These are phyloP conservation scores for Quadroppia sp. DNA, from an alignment of 2,888 invertebrate genomes.

Conservation along the genomic window DNA sequence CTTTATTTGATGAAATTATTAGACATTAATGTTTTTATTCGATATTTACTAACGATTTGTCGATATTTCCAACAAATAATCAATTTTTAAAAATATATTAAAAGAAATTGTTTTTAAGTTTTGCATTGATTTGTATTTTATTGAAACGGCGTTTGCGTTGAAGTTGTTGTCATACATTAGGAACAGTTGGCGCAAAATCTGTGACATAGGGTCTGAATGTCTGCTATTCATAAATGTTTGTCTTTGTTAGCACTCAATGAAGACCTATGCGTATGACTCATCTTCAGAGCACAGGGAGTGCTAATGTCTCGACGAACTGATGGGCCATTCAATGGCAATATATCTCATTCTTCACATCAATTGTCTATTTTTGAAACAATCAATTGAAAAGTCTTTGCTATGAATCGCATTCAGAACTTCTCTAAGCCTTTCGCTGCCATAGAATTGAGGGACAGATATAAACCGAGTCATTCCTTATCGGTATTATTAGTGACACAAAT, in stretches of 20 bases:
- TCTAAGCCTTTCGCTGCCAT: slow-evolving; percentile 20
- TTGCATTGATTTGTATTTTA: not conserved
- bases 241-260: not conserved
- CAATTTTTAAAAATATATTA: not conserved
- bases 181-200: slow-evolving; percentile 21
- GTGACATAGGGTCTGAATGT: not conserved
- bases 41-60: not conserved
- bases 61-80: not conserved
- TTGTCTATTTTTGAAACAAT: too few relatives aligned
- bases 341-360: too few relatives aligned
- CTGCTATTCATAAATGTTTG: not conserved
- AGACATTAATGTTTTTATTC: not conserved
- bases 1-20: not conserved
- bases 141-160: not conserved
- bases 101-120: not conserved
- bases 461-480: slow-evolving; percentile 3
- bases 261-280: slow-evolving; percentile 12
- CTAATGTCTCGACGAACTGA: not conserved
- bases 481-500: not conserved
- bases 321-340: too few relatives aligned
- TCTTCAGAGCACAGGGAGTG: slow-evolving; percentile 1
- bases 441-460: not conserved
- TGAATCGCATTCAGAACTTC: slow-evolving; percentile 12
- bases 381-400: too few relatives aligned
- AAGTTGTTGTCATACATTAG: not conserved